A percentile compares a stretch with the other conserved stretches of the same genome.
Conservation (phyloP, 2,113 vertebrate genomes). For the Rhodinocichla rosea region DNA sequence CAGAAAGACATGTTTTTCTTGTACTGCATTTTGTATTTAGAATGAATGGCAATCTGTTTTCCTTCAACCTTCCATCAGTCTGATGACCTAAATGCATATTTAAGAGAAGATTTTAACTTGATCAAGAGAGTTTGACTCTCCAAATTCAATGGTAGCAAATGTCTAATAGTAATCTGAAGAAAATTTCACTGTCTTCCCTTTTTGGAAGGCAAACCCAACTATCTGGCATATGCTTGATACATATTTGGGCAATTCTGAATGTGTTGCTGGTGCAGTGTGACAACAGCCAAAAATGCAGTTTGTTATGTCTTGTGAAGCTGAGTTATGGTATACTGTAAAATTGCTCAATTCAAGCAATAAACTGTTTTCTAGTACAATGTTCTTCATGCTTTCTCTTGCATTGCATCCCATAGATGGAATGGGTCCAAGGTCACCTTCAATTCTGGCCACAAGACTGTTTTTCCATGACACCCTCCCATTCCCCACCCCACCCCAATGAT, state of each 20-base stretch:
- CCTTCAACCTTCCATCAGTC: not conserved
- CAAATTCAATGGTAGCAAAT: not conserved
- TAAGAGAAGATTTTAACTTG: not conserved
- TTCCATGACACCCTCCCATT: not conserved
- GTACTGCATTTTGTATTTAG: not conserved
- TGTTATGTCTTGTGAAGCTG: not conserved
- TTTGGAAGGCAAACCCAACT: not conserved
- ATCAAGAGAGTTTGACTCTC: not conserved
- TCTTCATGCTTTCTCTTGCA: not conserved
- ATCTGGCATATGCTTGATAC: not conserved
- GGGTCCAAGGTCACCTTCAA: not conserved
- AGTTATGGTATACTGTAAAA: not conserved
- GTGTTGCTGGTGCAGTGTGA: not conserved
- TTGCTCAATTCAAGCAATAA: not conserved
- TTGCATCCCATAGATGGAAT: not conserved
- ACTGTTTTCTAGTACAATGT: not conserved
- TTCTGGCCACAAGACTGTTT: not conserved
- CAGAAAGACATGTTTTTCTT: not conserved
- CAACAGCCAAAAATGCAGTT: not conserved
- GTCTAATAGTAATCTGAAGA: not conserved
- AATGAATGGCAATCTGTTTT: not conserved
- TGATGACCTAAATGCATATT: not conserved
- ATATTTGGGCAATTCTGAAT: not conserved
- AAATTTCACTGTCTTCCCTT: not conserved
- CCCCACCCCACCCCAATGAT: accelerated